These are phyloP conservation scores for Torymus texanus DNA, from an alignment of 2,888 invertebrate genomes.

Conservation along the genomic window DNA sequence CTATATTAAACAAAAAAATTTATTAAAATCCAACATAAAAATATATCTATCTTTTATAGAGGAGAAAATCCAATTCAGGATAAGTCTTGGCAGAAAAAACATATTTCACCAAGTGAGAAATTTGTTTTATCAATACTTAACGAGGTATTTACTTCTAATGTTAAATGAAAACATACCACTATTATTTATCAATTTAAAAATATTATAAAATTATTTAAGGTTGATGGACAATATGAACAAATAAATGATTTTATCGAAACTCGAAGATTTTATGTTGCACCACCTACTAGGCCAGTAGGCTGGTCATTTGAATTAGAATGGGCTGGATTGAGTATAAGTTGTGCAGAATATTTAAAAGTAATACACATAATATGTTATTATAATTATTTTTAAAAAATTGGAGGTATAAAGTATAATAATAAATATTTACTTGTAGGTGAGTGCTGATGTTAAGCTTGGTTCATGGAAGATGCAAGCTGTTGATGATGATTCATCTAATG, in stretches of 20 bases:
- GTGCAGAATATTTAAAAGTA: slow-evolving; percentile 61
- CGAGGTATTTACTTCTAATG: slow-evolving; percentile 55
- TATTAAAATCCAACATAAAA: not conserved
- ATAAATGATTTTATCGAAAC: slow-evolving; percentile 57
- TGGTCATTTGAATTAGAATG: slow-evolving; percentile 59
- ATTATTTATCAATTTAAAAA: slow-evolving; percentile 4
- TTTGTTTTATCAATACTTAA: slow-evolving; percentile 58
- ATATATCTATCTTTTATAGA: slow-evolving; percentile 54
- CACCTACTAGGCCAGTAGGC: slow-evolving; percentile 31
- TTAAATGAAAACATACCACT: not conserved
- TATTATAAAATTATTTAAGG: slow-evolving; percentile 53
- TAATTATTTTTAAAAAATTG: not conserved
- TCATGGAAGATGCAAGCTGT: slow-evolving; percentile 44
- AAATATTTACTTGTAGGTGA: slow-evolving; percentile 22
- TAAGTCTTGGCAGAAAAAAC: slow-evolving; percentile 3
- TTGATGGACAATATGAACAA: slow-evolving; percentile 54
- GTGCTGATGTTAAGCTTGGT: not conserved
- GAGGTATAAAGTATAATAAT: not conserved
- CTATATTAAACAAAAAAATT: not conserved
- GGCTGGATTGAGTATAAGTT: slow-evolving; percentile 58
- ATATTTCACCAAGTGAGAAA: slow-evolving; percentile 55
- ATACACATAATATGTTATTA: not conserved
- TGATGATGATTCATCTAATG: too few species aligned
- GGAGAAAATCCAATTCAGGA: slow-evolving; percentile 56
- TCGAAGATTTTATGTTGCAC: slow-evolving; percentile 57